Evolutionary conservation across 2,113 vertebrate species (phyloP), one percentile per base, ranked within the genome.

Genomic region (Aspiorhynchus laticeps): DNA sequence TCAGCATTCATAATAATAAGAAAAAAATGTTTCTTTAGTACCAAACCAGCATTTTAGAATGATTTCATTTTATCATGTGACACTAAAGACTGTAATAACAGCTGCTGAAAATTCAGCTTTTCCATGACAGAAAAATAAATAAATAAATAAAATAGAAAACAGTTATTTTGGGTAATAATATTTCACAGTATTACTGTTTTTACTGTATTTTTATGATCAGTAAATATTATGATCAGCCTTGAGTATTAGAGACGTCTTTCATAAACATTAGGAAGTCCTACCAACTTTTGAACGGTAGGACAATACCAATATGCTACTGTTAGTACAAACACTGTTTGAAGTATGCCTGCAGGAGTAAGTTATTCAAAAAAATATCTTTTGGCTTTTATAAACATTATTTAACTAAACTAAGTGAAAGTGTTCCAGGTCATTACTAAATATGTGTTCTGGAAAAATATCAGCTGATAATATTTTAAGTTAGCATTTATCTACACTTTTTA

Each of bases 321-420:
- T 46, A 82, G 14, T 56, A 28, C 31, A 85, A 69, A 26, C 56
- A 80, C 21, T 77, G 26, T 77, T 51, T 80, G 28, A 80, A 59
- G 26, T 12, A 53, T 6, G 48, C 74, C 74, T 77, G 0, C 26
- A 56, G 48, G 28, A 56, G 17, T 59, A 15, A 1, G n/a, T 14
- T 38, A 38, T 83, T 67, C 41, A 53, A 71, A 33, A 33, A 43
- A 51, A 38, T 59, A 81, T 80, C 7, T 26, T 80, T 24, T 38
- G 19, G 56, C 21, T 63, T n/a, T 11, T 26, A 59, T 19, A 28
- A 46, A 63, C 79, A 63, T 26, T 4, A 24, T 78, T 26, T 48
- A 24, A 24, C 19, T 38, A 38, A 4, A 10, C 1, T 51, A 31
- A 28, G 28, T 80, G 6, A 14, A 80, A 11, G 71, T n/a, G 10